Evolutionary conservation across 2,888 invertebrate genomes (phyloP).

Genomic region (Clusia tigrina): DNA sequence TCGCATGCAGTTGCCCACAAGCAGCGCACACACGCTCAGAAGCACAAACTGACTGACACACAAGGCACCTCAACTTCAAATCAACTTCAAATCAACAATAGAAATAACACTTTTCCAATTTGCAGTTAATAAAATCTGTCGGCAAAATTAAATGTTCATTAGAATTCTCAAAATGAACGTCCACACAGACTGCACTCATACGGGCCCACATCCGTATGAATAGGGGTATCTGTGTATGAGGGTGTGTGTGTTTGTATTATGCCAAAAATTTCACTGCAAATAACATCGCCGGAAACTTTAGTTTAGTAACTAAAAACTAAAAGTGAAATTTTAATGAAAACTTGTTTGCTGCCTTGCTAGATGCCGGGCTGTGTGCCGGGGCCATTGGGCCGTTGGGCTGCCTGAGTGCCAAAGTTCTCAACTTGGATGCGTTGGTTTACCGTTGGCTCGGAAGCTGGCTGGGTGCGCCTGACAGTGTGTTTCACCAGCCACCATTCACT

Average conservation of each 20-base stretch:
- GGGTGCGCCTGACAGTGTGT: no score
- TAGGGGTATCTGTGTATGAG: not conserved
- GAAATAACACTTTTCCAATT: slow-evolving; percentile 23
- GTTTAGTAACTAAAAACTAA: not conserved
- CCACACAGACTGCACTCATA: no score
- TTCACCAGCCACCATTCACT: no score
- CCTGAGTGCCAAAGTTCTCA: no score
- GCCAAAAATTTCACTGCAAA: slow-evolving; percentile 1
- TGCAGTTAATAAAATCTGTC: slow-evolving; percentile 34
- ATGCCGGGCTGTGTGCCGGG: no score
- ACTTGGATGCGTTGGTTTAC: no score
- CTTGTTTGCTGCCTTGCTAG: not conserved
- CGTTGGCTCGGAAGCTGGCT: no score
- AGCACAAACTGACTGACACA: not conserved
- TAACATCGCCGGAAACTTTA: no score
- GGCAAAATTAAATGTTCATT: slow-evolving; percentile 54
- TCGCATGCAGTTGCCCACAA: not conserved
- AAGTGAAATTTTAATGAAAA: not conserved
- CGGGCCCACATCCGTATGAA: not conserved
- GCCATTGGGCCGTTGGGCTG: no score
- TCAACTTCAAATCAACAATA: not conserved
- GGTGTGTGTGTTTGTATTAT: no score
- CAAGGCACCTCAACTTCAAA: not conserved
- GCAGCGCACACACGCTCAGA: not conserved
- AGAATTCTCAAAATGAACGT: slow-evolving; percentile 27